Evolutionary conservation across 1,140 invertebrate species (phyloP), one percentile per base, ranked within the genome.

Genomic region (Neocloeon triangulifer): DNA sequence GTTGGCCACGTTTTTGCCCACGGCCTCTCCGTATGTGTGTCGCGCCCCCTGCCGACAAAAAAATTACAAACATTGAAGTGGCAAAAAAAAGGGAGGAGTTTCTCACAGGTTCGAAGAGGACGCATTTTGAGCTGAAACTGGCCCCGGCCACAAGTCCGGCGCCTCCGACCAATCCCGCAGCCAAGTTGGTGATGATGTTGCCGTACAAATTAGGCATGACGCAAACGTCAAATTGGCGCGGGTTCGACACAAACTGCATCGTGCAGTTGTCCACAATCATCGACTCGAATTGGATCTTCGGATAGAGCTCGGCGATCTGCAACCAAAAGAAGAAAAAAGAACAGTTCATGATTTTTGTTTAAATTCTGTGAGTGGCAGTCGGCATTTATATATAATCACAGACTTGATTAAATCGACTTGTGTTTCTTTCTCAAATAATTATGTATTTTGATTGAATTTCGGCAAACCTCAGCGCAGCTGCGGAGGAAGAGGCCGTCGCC

Each of bases 181-280:
- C 88, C 27, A 98, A 55, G 59, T 98, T 98, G 52, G 96, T 89
- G 4, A 98, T 67, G 49, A 99, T 98, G 52, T 91, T 92, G 34
- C 94, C 94, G 55, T 98, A 98, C 25, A 98, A 60, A 61, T 98
- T 99, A n/a, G 92, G 92, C 43, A 89, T 89, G 4, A 97, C 82
- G 72, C 91, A 75, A 5, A 91, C 84, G 51, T 91, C 85, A 48
- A 92, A 91, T 39, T 61, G 56, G 43, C 78, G 73, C 15, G 81
- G 81, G 54, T 85, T 80, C 1, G 78, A 76, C 0, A 92, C 85
- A 64, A 98, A 73, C 60, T 97, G 88, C 91, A 97, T 97, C 25
- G 89, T 94, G 45, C 80, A 86, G 54, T 97, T 97, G 57, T 98
- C 92, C 30, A 98, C 82, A 39, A 97, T 97, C 85, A 98, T 94